Evolutionary conservation across 2,113 vertebrate genomes (phyloP).

Genomic region (Petrocephalus zakoni): DNA sequence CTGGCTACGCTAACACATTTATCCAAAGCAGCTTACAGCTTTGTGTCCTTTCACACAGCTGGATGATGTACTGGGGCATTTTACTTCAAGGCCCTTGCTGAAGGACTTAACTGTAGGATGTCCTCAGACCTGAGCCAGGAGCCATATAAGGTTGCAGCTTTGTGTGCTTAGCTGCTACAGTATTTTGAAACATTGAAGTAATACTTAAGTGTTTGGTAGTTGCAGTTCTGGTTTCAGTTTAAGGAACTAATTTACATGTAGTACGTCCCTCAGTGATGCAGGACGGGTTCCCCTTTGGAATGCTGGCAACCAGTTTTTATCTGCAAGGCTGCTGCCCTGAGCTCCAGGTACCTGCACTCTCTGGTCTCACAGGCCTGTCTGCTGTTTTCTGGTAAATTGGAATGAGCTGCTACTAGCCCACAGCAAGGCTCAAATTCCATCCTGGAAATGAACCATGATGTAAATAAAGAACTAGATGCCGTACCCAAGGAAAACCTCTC

Average conservation of each 20-base stretch:
- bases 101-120: not conserved
- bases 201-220: not conserved
- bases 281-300: not conserved
- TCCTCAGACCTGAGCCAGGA: not conserved
- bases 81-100: not conserved
- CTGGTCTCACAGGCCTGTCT: not conserved
- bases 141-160: not conserved
- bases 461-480: not conserved
- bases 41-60: not conserved
- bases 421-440: conserved; percentile 19
- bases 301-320: not conserved
- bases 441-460: conserved; percentile 11
- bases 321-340: not conserved
- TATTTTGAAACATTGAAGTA: not conserved
- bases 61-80: not conserved
- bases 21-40: not conserved
- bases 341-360: not conserved
- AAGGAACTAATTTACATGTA: not conserved
- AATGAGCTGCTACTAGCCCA: not conserved
- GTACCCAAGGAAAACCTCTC: not conserved
- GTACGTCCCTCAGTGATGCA: not conserved
- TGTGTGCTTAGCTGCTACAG: not conserved
- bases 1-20: not conserved
- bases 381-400: not conserved
- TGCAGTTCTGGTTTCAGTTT: not conserved